Base-by-base conservation (phyloP, 2,113 vertebrate genomes). In the Callospermophilus lateralis region DNA sequence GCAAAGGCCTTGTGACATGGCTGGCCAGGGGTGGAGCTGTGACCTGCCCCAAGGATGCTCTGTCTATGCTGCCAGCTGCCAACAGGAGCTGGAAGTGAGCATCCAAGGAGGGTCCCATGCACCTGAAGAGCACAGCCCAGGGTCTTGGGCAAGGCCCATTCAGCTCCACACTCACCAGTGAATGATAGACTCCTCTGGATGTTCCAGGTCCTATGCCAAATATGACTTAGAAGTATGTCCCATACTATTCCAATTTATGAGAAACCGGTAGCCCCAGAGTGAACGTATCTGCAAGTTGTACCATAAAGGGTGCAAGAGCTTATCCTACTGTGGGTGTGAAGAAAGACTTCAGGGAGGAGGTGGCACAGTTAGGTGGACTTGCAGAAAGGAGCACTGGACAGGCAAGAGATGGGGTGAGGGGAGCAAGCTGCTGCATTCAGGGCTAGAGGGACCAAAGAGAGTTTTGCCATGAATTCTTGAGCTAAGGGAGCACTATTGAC, bases 351-450 rank as follows among this genome's bases (percentile, higher is more conserved):
- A 7, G n/a, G 83, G 45, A 8, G 16, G 51, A 93, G 34, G 3
- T 20, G n/a, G n/a, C 72, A 30, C n/a, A 42, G 34, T 70, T 70
- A 89, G 22, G 26, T 42, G 24, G 45, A 3, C 37, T 68, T 73
- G 37, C 11, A 8, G 19, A 58, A 80, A 70, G 63, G 42, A 79
- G 39, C 6, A 34, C 32, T 24, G 24, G 12, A 6, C 4, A 37
- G 63, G 39, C 20, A 42, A 61, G 58, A 65, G 1, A 1, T 0
- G 61, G 37, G 3, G 2, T 4, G 1, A 11, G 8, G 51, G 8
- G 3, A 10, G 3, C 39, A 34, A n/a, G n/a, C 16, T 39, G 4
- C 42, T 3, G 0, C 4, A 16, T 45, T 42, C 55, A 37, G 16
- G 16, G 63, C 65, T 26, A 17, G 26, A 63, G 68, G 73, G 55